These are phyloP conservation scores for Bubo scandiacus DNA, from an alignment of 2,113 vertebrate species.

Conservation along the genomic window DNA sequence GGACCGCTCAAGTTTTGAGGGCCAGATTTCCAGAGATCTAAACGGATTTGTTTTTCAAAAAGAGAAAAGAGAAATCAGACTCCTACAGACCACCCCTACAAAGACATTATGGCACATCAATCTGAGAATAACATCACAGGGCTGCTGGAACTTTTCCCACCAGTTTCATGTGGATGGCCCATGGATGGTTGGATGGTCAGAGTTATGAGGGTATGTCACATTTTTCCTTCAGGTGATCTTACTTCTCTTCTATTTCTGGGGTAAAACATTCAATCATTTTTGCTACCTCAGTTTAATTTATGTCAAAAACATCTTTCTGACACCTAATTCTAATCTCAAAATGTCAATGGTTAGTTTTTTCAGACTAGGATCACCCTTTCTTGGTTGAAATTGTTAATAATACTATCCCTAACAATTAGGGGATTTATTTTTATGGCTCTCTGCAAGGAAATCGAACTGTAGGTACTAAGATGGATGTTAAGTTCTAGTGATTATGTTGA, in stretches of 20 bases:
- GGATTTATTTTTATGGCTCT: not conserved
- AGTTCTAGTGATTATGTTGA: not conserved
- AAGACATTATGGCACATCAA: not conserved
- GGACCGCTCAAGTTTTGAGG: not conserved
- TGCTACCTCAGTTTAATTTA: not conserved
- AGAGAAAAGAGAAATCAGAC: not conserved
- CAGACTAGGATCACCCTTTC: not conserved
- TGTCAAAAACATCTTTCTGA: not conserved
- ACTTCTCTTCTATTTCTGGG: not conserved
- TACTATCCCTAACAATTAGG: not conserved
- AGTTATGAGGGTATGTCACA: not conserved
- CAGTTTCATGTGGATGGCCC: not conserved
- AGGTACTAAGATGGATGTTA: not conserved
- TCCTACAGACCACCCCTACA: not conserved
- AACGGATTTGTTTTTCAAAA: not conserved
- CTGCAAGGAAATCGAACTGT: not conserved
- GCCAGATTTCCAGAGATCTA: not conserved
- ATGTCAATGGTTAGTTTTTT: not conserved
- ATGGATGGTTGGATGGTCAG: not conserved
- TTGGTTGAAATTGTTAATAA: not conserved
- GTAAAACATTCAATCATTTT: not conserved
- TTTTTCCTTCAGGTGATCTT: not conserved
- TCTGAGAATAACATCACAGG: not conserved
- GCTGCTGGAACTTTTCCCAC: not conserved
- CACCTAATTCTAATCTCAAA: constrained; percentile 12